These are phyloP conservation scores for Eupithecia insigniata DNA, from an alignment of 2,888 invertebrate species.

Conservation along the genomic window DNA sequence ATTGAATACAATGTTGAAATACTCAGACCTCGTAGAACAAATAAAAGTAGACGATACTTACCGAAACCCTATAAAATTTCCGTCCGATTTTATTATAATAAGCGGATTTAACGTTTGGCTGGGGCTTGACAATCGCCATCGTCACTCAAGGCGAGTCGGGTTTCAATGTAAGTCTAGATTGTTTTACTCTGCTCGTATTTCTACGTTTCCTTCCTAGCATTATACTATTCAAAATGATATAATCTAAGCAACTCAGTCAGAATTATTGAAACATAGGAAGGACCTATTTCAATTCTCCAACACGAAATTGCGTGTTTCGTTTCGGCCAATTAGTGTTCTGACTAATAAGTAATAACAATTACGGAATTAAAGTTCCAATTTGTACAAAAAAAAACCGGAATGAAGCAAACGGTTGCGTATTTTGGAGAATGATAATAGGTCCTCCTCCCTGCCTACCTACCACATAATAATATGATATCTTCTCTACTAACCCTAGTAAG, in stretches of 20 bases:
- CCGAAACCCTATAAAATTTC: slow-evolving; percentile 64
- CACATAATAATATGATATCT: neutral
- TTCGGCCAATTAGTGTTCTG: too few relatives aligned
- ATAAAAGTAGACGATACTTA: slow-evolving; percentile 28
- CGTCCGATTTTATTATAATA: slow-evolving; percentile 68
- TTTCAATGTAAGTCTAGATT: slow-evolving; percentile 77
- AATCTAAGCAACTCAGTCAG: neutral
- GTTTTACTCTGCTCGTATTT: slow-evolving; percentile 68
- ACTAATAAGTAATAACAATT: too few relatives aligned
- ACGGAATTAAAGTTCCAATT: too few relatives aligned
- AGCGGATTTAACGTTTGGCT: slow-evolving; percentile 67
- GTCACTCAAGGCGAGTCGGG: slow-evolving; percentile 64
- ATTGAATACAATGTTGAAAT: neutral
- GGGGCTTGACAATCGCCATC: slow-evolving; percentile 43
- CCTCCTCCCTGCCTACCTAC: too few relatives aligned
- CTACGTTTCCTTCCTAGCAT: slow-evolving; percentile 50
- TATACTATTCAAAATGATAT: neutral
- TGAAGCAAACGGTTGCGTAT: too few relatives aligned
- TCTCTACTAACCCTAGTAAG: neutral
- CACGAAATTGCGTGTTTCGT: too few relatives aligned
- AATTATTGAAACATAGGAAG: neutral
- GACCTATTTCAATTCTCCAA: too few relatives aligned
- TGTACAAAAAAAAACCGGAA: too few relatives aligned
- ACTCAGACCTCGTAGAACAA: neutral
- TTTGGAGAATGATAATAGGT: too few relatives aligned